Conservation (phyloP, 2,113 vertebrate genomes). For the Percina caprodes region DNA sequence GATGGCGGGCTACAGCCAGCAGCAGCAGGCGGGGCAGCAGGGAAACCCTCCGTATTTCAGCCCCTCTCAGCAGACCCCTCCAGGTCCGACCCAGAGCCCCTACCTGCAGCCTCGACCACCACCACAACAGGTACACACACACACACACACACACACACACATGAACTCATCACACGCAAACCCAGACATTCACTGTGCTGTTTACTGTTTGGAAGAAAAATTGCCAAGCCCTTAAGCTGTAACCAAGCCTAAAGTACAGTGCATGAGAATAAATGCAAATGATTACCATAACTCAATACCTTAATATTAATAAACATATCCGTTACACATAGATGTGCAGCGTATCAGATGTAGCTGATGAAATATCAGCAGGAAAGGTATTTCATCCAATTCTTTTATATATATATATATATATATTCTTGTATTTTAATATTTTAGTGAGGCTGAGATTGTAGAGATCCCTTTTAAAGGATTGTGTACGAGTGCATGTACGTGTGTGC, state of each 20-base stretch:
- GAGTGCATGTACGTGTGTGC: background rate
- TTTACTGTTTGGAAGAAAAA: constrained; percentile 10
- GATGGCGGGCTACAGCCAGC: constrained; percentile 71
- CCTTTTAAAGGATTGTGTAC: constrained; percentile 33
- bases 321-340: constrained; percentile 5
- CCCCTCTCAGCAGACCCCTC: constrained; percentile 90
- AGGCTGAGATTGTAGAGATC: constrained; percentile 28
- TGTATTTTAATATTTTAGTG: constrained; percentile 51
- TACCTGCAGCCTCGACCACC: constrained; percentile 92
- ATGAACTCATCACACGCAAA: background rate
- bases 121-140: constrained; percentile 90
- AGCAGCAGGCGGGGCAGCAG: constrained; percentile 77
- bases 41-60: constrained; percentile 95
- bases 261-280: background rate
- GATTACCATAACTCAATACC: constrained; percentile 21
- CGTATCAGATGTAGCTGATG: constrained; percentile 13
- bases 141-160: background rate
- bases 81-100: constrained; percentile 87
- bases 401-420: background rate
- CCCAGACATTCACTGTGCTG: background rate
- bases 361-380: constrained; percentile 33
- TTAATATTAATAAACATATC: constrained; percentile 38
- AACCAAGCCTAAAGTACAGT: background rate
- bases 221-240: background rate
- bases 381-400: constrained; percentile 30